Evolutionary conservation across 2,797 vertebrate species (phyloP).

Genomic region (Rhadinocentrus ornatus): DNA sequence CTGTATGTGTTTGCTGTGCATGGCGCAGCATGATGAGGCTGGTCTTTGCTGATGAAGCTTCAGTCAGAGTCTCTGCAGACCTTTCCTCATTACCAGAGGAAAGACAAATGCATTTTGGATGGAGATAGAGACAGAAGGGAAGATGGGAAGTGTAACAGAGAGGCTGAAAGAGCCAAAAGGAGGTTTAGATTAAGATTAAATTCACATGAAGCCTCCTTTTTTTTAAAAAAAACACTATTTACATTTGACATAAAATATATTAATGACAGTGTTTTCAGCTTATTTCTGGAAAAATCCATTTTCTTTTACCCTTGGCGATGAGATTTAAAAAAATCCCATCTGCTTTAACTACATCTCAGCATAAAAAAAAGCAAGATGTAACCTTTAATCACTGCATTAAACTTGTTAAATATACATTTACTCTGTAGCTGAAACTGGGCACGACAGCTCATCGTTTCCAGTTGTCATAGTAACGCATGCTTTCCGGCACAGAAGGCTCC

Average conservation of each 20-base stretch:
- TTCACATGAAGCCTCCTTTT: conserved; percentile 12
- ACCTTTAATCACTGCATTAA: background rate
- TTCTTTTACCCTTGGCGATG: conserved; percentile 2
- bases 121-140: conserved; percentile 22
- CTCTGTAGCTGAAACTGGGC: conserved; percentile 1
- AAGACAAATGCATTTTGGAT: conserved; percentile 61
- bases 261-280: background rate
- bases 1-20: conserved; percentile 42
- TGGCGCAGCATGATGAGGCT: conserved; percentile 58
- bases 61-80: conserved; percentile 70
- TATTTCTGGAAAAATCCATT: conserved; percentile 2
- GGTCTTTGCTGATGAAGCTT: conserved; percentile 76
- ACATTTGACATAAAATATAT: background rate
- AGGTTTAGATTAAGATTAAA: conserved; percentile 19
- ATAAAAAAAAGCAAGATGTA: background rate
- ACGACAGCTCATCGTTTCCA: background rate
- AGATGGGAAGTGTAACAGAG: conserved; percentile 6
- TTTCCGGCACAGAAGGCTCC: conserved; percentile 17
- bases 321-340: background rate
- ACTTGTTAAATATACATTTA: conserved; percentile 5
- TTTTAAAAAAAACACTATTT: conserved; percentile 12
- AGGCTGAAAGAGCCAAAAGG: conserved; percentile 11
- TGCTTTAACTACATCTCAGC: background rate
- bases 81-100: conserved; percentile 72
- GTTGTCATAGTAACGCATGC: conserved; percentile 35